A percentile compares a stretch with the other conserved stretches of the same genome.
Evolutionary conservation across 2,797 vertebrate genomes (phyloP).

Genomic region (Gallinago nigripennis): DNA sequence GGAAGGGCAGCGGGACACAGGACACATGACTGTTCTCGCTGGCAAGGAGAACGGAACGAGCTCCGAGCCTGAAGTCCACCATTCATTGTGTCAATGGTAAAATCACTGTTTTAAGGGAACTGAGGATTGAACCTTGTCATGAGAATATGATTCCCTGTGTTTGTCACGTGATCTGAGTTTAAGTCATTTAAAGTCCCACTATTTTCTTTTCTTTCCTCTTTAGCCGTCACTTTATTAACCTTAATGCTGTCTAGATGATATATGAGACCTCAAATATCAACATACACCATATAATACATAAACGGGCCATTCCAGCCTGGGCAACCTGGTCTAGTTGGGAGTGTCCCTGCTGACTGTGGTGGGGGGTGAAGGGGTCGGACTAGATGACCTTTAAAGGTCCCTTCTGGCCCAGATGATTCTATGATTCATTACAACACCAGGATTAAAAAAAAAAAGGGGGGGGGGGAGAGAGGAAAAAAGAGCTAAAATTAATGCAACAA

Average conservation of each 20-base stretch:
- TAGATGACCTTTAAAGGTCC: too few relatives aligned
- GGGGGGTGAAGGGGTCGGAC: too few relatives aligned
- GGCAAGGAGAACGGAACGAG: background rate
- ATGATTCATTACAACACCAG: background rate
- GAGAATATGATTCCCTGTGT: background rate
- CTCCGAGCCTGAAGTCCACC: background rate
- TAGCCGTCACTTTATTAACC: background rate
- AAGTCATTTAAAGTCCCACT: background rate
- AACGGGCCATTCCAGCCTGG: background rate
- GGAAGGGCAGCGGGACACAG: background rate
- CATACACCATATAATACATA: background rate
- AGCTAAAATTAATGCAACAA: background rate
- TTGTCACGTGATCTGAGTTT: background rate
- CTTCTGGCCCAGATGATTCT: too few relatives aligned
- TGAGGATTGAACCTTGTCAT: background rate
- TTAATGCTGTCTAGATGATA: background rate
- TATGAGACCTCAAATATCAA: background rate
- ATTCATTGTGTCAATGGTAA: accelerated
- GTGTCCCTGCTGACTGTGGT: too few relatives aligned
- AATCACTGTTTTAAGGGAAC: background rate
- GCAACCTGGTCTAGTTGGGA: too few relatives aligned
- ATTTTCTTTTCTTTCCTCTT: background rate
- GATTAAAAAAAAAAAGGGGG: accelerated
- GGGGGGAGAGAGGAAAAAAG: too few relatives aligned
- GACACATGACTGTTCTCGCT: background rate